phyloP scores from a whole-genome alignment of 1,140 invertebrate species.

The Cyphomyrmex costatus region DNA sequence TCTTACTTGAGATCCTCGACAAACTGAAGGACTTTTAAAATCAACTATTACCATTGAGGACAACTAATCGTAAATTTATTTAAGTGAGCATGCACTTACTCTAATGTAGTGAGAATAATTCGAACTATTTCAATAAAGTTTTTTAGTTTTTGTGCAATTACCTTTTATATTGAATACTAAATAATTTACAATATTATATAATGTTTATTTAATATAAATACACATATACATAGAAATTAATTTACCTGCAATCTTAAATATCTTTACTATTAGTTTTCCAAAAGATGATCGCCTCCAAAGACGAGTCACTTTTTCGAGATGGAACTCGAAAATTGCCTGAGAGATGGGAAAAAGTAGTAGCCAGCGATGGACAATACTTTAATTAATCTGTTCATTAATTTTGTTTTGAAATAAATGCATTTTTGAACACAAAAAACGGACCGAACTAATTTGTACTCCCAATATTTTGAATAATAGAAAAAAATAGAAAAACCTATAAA shows the following conservation, averaged over 20 bases:
- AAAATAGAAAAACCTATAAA: neutral
- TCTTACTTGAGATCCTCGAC: constrained; percentile 17
- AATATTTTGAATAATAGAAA: neutral
- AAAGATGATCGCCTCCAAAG: too few species aligned
- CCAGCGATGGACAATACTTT: too few species aligned
- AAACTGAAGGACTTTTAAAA: constrained; percentile 25
- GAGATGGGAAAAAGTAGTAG: too few species aligned
- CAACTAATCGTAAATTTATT: constrained; percentile 30
- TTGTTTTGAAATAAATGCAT: too few species aligned
- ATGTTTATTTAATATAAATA: neutral
- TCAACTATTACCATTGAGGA: constrained; percentile 10
- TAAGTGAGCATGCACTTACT: neutral
- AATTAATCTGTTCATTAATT: too few species aligned
- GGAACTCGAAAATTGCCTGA: too few species aligned
- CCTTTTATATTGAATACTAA: neutral
- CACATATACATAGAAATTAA: neutral
- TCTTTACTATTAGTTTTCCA: too few species aligned
- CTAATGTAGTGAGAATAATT: constrained; percentile 35
- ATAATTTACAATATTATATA: neutral
- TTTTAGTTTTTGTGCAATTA: neutral
- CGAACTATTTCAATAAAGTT: neutral
- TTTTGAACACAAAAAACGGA: too few species aligned
- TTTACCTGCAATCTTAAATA: neutral
- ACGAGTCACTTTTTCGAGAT: too few species aligned
- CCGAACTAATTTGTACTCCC: too few species aligned